Evolutionary conservation across 2,113 vertebrate species (phyloP), one percentile per base, ranked within the genome.

Genomic region (Mustelus asterias): DNA sequence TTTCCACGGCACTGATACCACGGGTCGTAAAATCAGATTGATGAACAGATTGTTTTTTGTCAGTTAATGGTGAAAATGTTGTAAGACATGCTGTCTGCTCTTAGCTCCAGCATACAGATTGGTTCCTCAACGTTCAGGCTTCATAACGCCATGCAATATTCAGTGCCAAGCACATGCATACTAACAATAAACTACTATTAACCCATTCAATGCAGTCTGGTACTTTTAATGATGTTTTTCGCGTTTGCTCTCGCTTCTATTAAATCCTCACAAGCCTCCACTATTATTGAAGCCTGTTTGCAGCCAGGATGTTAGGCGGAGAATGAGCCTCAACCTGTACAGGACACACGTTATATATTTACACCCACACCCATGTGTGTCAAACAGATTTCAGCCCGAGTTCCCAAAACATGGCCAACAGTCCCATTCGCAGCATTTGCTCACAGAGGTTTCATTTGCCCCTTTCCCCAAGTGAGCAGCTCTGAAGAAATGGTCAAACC

Each of bases 11-110:
- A 9, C 89, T 18, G 14, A 33, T 37, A 33, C 37, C 33, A 92
- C 58, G 89, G 58, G 20, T 65, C 58, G 63, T 65, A 20, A 33
- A 37, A 22, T 92, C 89, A 92, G 89, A 65, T 65, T 92, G 58
- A 37, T 37, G 94, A 95, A 95, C 94, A 95, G 65, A 95, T 95
- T 95, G 65, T 4, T 44, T 95, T 70, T 95, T 95, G 94, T 95
- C 69, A 90, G 54, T 92, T 92, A 92, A 65, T 65, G 89, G 60
- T 65, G 67, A 70, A 69, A 48, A 72, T 20, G 92, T 70, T 94
- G 65, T 69, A 60, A 60, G 88, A 58, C 88, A 58, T 44, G 63
- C 7, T 48, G 63, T 37, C 60, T 24, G 90, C 60, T 94, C 67
- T 54, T 26, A 26, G 67, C 65, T 72, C 37, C 69, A 37, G 94